A percentile compares a stretch with the other conserved stretches of the same genome.
phyloP scores from a whole-genome alignment of 1,140 invertebrate species.

The Monochamus saltuarius region DNA sequence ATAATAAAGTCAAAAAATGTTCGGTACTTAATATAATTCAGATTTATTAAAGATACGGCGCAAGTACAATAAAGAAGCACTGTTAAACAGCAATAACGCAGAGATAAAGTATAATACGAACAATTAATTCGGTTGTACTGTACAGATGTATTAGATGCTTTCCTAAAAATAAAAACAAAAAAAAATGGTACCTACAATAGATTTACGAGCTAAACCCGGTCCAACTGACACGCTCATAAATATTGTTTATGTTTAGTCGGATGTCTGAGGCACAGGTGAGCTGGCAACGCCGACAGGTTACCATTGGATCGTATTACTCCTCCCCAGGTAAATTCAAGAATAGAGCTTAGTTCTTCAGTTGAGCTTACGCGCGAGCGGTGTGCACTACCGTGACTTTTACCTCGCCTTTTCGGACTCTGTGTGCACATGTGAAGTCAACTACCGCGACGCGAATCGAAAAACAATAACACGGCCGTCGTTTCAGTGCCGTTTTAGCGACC shows the following conservation, averaged over 20 bases:
- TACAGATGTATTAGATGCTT: constrained; percentile 19
- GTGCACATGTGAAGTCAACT: constrained; percentile 21
- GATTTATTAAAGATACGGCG: background rate
- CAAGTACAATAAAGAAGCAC: background rate
- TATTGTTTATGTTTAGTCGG: constrained; percentile 46
- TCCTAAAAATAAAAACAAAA: constrained; percentile 23
- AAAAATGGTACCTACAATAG: constrained; percentile 41
- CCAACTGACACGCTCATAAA: constrained; percentile 49
- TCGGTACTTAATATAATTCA: background rate
- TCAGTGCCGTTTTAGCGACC: background rate
- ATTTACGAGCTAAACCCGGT: constrained; percentile 48
- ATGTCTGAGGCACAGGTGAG: constrained; percentile 37
- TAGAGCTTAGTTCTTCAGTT: constrained; percentile 32
- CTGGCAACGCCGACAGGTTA: constrained; percentile 43
- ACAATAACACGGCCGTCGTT: background rate
- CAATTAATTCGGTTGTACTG: constrained; percentile 17
- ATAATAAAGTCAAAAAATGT: too few relatives aligned
- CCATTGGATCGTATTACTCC: constrained; percentile 43
- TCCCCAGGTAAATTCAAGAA: constrained; percentile 37
- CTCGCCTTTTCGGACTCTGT: background rate
- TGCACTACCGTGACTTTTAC: background rate
- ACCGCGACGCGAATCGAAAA: constrained; percentile 11
- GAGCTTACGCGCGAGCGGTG: constrained; percentile 32
- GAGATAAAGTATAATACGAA: constrained; percentile 1
- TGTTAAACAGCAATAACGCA: background rate